Percentiles rank a stretch among this genome's conserved stretches.
phyloP scores from a whole-genome alignment of 2,888 invertebrate genomes.

The Rhabditoides inermis region DNA sequence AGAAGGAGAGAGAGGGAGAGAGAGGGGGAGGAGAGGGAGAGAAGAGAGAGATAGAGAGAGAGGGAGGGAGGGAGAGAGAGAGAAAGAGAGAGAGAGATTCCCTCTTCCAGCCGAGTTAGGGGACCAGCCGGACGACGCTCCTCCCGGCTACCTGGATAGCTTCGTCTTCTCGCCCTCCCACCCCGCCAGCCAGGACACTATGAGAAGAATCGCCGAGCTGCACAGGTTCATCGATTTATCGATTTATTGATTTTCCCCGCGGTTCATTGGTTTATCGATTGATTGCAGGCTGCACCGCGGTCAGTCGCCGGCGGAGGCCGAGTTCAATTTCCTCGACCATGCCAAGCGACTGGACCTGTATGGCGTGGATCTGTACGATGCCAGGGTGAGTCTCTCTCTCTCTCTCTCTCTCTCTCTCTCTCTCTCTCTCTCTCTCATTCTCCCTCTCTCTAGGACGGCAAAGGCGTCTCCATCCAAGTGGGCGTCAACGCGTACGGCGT shows the following conservation, averaged over 20 bases:
- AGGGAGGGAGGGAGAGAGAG: too few relatives aligned
- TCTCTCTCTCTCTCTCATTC: background rate
- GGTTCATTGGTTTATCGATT: background rate
- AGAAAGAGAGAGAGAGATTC: too few relatives aligned
- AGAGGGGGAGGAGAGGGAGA: too few relatives aligned
- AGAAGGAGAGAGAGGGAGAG: too few relatives aligned
- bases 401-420: background rate
- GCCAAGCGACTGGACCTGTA: slow-evolving; percentile 90
- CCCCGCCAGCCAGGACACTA: too few relatives aligned
- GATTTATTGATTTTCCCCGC: background rate
- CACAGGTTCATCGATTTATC: too few relatives aligned
- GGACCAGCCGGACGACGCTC: slow-evolving; percentile 80
- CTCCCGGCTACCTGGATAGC: slow-evolving; percentile 68
- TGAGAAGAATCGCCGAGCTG: slow-evolving; percentile 75
- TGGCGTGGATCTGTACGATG: slow-evolving; percentile 83
- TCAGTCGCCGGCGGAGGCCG: slow-evolving; percentile 88
- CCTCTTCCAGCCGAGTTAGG: slow-evolving; percentile 74
- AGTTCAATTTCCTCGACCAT: slow-evolving; percentile 90
- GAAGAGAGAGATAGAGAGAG: too few relatives aligned
- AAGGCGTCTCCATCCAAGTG: slow-evolving; percentile 81
- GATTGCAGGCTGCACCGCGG: too few relatives aligned
- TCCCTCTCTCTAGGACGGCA: slow-evolving; percentile 65
- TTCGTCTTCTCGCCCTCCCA: slow-evolving; percentile 73
- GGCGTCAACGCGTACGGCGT: slow-evolving; percentile 86
- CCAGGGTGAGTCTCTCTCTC: slow-evolving; percentile 54